A percentile compares a stretch with the other conserved stretches of the same genome.
Evolutionary conservation across 2,113 vertebrate species (phyloP).

Genomic region (Pseudorectes ferrugineus): DNA sequence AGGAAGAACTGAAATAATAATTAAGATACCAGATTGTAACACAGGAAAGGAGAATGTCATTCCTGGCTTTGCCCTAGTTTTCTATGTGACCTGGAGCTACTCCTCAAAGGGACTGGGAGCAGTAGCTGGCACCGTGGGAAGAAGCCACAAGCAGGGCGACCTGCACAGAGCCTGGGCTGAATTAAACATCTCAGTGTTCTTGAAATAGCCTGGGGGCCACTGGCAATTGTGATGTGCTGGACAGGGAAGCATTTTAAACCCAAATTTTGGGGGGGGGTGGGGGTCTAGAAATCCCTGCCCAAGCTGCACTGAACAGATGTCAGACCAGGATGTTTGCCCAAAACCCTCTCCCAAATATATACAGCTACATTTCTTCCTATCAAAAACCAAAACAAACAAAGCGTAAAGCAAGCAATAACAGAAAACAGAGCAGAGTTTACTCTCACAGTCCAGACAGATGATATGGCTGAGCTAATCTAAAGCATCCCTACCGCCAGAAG

Average conservation of each 20-base stretch:
- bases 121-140: conserved; percentile 4
- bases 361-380: conserved; percentile 57
- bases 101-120: neutral
- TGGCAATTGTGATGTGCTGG: neutral
- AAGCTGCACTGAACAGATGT: conserved; percentile 29
- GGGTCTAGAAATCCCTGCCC: neutral
- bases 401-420: conserved; percentile 48
- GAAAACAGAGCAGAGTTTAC: conserved; percentile 45
- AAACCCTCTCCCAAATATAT: conserved; percentile 23
- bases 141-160: neutral
- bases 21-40: neutral
- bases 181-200: neutral
- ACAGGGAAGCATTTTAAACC: neutral
- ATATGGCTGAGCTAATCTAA: conserved; percentile 33
- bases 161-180: neutral
- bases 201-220: neutral
- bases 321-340: conserved; percentile 50
- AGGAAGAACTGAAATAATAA: conserved; percentile 11
- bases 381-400: conserved; percentile 55
- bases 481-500: neutral
- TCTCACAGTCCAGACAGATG: conserved; percentile 13
- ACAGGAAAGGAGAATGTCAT: neutral
- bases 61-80: neutral
- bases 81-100: neutral
- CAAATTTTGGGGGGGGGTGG: neutral